Base-by-base conservation (phyloP, 1,140 invertebrate species). In the Pseudobourletiella spinata region DNA sequence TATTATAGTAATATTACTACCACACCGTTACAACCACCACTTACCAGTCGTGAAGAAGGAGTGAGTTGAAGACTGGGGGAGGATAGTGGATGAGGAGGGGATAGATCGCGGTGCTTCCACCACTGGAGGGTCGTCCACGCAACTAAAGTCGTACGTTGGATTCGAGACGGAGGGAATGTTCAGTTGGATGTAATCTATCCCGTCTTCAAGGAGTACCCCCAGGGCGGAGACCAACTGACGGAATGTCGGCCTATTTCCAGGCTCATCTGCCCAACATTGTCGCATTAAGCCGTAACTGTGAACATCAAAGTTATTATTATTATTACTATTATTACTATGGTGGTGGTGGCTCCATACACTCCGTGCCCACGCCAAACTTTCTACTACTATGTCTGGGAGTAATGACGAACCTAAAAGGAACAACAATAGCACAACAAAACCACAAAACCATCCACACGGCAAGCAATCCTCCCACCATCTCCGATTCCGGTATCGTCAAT, bases 181-280 rank as follows among this genome's bases (percentile, higher is more conserved):
- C 24, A 85, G 73, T 68, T 87, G 83, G 44, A 87, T 77, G 67
- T 87, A 88, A 60, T 86, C 84, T 28, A 83, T 79, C 65, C 84
- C 84, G 68, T 85, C 86, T 68, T 84, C 82, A 22, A 88, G 72
- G 76, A 89, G 81, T 59, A 77, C 78, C 20, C 76, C 74, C 18
- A 78, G 71, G 44, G 71, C 71, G 26, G 66, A 50, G 0, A 73
- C 75, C 4, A 78, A 61, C 30, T 74, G 69, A 44, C 71, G 69
- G 71, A 84, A 84, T 57, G 77, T 76, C 3, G 81, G 81, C 48
- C 82, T 64, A 26, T 79, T 72, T 25, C 74, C 73, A 16, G 80
- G 75, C 52, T 75, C 71, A 54, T 76, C 76, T 46, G 71, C 70
- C 82, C 83, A 84, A 71, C 82, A 84, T 43, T 73, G 70, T 14